Evolutionary conservation across 2,113 vertebrate species (phyloP).

Genomic region (Marmota monax): DNA sequence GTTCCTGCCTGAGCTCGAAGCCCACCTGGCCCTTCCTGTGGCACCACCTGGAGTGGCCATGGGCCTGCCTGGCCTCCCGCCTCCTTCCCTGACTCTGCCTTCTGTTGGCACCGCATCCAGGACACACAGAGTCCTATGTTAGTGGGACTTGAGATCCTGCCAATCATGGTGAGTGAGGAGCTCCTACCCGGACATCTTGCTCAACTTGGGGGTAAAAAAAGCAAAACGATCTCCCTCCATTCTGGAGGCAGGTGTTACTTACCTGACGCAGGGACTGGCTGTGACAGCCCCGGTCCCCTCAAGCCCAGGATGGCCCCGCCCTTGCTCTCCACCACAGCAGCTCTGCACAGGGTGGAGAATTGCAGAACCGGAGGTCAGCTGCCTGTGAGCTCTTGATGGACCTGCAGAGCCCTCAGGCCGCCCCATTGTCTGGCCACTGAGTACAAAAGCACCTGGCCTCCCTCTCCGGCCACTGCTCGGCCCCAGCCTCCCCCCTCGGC

Average conservation of each 20-base stretch:
- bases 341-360: fast-evolving
- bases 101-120: not conserved
- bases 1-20: fast-evolving
- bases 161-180: fast-evolving
- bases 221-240: fast-evolving
- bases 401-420: not conserved
- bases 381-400: not conserved
- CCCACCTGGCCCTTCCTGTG: fast-evolving
- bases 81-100: not conserved
- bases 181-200: not conserved
- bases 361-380: not conserved
- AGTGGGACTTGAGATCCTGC: not conserved
- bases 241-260: fast-evolving
- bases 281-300: fast-evolving
- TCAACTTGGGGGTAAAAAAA: not conserved
- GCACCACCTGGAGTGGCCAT: fast-evolving
- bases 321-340: not conserved
- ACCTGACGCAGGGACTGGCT: not conserved
- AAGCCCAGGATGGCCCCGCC: fast-evolving
- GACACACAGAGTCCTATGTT: fast-evolving
- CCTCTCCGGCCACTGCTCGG: not conserved
- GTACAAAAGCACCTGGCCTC: constrained; percentile 12
- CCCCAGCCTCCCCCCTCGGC: constrained; percentile 33
- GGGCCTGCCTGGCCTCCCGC: fast-evolving
- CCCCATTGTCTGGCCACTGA: constrained; percentile 14